Percentiles rank a stretch among this genome's conserved stretches.
phyloP scores from a whole-genome alignment of 2,888 invertebrate species.

The Xiphydria camelus region DNA sequence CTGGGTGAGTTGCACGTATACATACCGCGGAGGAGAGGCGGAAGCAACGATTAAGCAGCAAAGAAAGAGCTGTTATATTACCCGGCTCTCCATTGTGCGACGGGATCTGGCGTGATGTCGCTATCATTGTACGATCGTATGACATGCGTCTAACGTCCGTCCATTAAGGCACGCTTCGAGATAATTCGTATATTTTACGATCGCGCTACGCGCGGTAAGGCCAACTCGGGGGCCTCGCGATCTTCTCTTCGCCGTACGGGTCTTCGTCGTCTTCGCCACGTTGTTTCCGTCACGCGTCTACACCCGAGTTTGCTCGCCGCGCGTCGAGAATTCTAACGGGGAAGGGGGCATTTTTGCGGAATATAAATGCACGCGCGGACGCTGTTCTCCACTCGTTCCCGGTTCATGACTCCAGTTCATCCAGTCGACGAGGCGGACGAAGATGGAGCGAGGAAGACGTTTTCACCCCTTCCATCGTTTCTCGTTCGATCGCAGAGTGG shows the following conservation, averaged over 20 bases:
- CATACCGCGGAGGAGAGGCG: slow-evolving; percentile 35
- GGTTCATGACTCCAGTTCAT: no score
- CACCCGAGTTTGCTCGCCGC: no score
- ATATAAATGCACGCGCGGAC: no score
- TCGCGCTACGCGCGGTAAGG: slow-evolving; percentile 23
- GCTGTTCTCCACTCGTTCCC: no score
- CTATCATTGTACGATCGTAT: slow-evolving; percentile 76
- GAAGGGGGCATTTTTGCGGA: no score
- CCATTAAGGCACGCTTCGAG: slow-evolving; percentile 51
- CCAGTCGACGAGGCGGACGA: no score
- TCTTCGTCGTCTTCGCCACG: background rate
- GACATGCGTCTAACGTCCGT: slow-evolving; percentile 58
- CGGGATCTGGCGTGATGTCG: slow-evolving; percentile 48
- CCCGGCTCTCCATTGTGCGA: slow-evolving; percentile 45
- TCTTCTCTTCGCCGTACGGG: background rate
- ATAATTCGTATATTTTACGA: slow-evolving; percentile 52
- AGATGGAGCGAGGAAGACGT: no score
- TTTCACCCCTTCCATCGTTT: no score
- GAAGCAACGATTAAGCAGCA: slow-evolving; percentile 54
- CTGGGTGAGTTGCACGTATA: background rate
- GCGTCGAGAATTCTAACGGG: no score
- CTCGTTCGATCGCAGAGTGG: no score
- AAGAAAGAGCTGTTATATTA: slow-evolving; percentile 55
- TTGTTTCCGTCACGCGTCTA: background rate
- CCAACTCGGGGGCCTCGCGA: no score